Conservation (phyloP, 2,113 vertebrate genomes). For the Pangasianodon hypophthalmus region DNA sequence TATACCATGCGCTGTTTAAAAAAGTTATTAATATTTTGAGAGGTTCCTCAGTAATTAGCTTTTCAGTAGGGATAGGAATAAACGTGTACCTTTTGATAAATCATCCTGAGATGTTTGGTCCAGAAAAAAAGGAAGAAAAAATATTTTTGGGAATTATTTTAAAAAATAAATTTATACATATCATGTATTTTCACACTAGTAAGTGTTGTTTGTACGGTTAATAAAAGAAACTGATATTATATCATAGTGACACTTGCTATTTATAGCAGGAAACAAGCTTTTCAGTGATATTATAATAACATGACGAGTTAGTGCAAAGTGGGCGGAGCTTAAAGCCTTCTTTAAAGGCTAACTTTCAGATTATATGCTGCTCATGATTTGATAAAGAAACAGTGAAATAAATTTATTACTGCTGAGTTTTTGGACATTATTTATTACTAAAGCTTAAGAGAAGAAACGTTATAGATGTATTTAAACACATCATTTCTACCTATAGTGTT, state of each 20-base stretch:
- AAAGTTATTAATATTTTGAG: not conserved
- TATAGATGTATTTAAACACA: not conserved
- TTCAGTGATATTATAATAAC: not conserved
- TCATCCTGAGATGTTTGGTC: not conserved
- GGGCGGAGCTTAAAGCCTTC: not conserved
- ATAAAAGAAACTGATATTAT: not conserved
- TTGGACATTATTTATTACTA: not conserved
- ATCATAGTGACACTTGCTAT: not conserved
- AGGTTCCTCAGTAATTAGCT: not conserved
- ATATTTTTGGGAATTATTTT: not conserved
- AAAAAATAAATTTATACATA: not conserved
- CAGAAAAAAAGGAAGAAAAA: not conserved
- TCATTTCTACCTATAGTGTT: not conserved
- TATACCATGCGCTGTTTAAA: no score
- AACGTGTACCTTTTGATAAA: not conserved
- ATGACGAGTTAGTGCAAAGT: not conserved
- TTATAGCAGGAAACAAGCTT: not conserved
- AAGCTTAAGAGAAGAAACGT: not conserved
- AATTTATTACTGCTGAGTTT: not conserved
- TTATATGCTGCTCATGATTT: not conserved
- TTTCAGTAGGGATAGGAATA: not conserved
- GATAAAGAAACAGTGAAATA: not conserved
- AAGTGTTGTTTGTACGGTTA: not conserved
- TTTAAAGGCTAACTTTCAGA: not conserved
- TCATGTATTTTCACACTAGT: not conserved